Evolutionary conservation across 2,888 invertebrate species (phyloP).

Genomic region (Nomada hirtipes): DNA sequence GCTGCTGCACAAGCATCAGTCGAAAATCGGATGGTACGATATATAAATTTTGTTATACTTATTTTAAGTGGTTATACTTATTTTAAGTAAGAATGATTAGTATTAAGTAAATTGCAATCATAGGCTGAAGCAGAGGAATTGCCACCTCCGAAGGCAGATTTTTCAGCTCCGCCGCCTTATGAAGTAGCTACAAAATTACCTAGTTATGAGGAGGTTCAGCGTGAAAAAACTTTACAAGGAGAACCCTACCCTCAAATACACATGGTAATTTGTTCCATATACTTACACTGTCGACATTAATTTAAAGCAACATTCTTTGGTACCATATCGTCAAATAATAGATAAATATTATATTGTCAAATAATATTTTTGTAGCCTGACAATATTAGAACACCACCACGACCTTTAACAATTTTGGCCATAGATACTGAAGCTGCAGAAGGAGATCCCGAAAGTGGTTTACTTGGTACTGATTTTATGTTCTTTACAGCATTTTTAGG

Average conservation of each 20-base stretch:
- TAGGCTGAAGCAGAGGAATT: conserved; percentile 86
- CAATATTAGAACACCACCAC: conserved; percentile 84
- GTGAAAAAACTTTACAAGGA: conserved; percentile 93
- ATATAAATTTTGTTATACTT: not conserved
- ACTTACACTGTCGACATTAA: not conserved
- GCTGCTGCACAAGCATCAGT: conserved; percentile 58
- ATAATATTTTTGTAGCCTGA: conserved; percentile 74
- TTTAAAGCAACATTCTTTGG: not conserved
- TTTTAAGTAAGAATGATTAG: not conserved
- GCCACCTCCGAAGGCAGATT: conserved; percentile 93
- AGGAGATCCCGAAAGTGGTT: conserved; percentile 90
- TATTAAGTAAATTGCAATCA: conserved; percentile 17
- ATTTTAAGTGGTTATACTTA: not conserved
- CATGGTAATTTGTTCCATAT: conserved; percentile 72
- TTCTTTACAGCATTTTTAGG: conserved; percentile 96
- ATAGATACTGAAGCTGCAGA: conserved; percentile 91
- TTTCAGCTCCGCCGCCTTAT: conserved; percentile 95
- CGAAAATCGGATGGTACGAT: conserved; percentile 59
- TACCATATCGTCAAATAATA: not conserved
- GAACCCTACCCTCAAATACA: conserved; percentile 84
- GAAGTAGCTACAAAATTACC: conserved; percentile 94
- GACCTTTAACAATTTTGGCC: conserved; percentile 90
- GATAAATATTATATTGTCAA: conserved; percentile 1
- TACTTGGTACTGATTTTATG: conserved; percentile 97
- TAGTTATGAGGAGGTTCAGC: conserved; percentile 96